Evolutionary conservation across 2,797 vertebrate genomes (phyloP), one percentile per base, ranked within the genome.

Genomic region (Clarias fuscus): DNA sequence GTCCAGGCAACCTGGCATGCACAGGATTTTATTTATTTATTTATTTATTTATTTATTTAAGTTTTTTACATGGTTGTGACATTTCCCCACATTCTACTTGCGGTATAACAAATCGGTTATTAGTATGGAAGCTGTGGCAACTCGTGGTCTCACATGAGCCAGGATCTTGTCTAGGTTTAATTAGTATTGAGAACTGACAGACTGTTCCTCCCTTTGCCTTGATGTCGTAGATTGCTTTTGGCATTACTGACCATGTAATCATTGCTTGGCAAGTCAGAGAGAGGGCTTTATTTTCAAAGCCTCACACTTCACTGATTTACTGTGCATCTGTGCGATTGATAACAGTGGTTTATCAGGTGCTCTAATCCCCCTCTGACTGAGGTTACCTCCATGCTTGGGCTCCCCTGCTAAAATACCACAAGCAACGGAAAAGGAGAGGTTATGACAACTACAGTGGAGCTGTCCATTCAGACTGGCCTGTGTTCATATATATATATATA

Each of bases 331-430:
- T 93, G 92, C 95, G 95, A 96, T 95, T 96, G 96, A 96, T 96
- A 95, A 95, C 94, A 95, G 96, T 93, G 94, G 93, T 96, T 96
- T 96, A 96, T 96, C 95, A 95, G 94, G 93, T 93, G 93, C 93
- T 93, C 93, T 92, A 94, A 85, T 95, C 93, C 94, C 92, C 90
- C 83, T 93, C 92, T 92, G 92, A 95, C 94, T 93, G 93, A 93
- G 93, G 90, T 93, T 92, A 91, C 91, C 93, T 95, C 93, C 94
- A 94, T 93, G 93, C 94, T 91, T 91, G 83, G 86, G 70, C 86
- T 83, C 84, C 91, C 92, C 91, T 90, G 90, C 92, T 91, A 88
- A 91, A 91, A 90, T 88, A n/a, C 89, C 90, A 83, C 90, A 89
- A 89, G 90, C 91, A 90, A 72, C 20, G n/a, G 78, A 56, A 70